Percentiles rank a stretch among this genome's conserved stretches.
Conservation (phyloP, 2,888 invertebrate genomes). For the Desoria tigrina region DNA sequence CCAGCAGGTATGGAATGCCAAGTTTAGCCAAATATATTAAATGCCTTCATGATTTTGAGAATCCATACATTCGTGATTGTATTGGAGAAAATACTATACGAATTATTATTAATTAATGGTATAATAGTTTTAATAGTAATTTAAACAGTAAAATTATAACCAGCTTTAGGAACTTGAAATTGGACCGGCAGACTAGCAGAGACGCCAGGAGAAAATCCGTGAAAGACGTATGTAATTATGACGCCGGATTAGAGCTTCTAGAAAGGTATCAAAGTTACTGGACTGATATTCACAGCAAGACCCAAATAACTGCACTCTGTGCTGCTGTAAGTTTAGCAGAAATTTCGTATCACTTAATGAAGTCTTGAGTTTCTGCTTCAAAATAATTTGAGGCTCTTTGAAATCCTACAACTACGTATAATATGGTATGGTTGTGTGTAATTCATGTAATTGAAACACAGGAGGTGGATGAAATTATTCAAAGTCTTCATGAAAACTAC, state of each 20-base stretch:
- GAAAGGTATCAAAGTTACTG: conserved; percentile 72
- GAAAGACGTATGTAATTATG: conserved; percentile 59
- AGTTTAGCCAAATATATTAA: too few species aligned
- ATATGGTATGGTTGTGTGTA: too few species aligned
- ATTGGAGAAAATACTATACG: too few species aligned
- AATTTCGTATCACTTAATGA: too few species aligned
- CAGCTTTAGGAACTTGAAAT: conserved; percentile 49
- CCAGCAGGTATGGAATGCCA: conserved; percentile 54
- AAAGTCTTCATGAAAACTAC: conserved; percentile 58
- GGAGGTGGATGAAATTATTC: conserved; percentile 59
- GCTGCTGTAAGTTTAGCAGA: conserved; percentile 59
- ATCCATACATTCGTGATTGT: too few species aligned
- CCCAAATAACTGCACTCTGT: conserved; percentile 65
- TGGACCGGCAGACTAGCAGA: conserved; percentile 45
- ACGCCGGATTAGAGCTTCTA: conserved; percentile 70
- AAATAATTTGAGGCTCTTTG: too few species aligned
- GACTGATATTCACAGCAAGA: conserved; percentile 69
- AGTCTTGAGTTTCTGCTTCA: too few species aligned
- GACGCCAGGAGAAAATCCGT: conserved; percentile 26
- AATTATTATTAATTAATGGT: neutral
- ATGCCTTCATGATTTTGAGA: too few species aligned
- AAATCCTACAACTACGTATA: too few species aligned
- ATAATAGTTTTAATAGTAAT: neutral
- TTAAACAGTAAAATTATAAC: neutral
- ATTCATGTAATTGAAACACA: conserved; percentile 27